Conservation (phyloP, 2,888 invertebrate genomes). For the Diachrysia chrysitis region DNA sequence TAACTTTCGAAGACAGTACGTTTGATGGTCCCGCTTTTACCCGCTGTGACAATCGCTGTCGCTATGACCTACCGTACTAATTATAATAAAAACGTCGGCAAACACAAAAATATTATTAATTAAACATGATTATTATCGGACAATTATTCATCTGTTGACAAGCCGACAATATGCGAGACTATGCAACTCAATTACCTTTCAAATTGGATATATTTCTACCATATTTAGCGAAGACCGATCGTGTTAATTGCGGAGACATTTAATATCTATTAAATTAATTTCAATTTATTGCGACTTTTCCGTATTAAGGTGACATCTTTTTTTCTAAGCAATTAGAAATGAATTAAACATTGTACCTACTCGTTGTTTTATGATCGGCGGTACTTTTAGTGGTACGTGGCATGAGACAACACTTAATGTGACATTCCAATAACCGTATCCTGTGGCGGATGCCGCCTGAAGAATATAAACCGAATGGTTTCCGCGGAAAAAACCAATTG, state of each 20-base stretch:
- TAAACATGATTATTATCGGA: constrained; percentile 32
- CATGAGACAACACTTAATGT: constrained; percentile 28
- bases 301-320: constrained; percentile 40
- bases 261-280: constrained; percentile 42
- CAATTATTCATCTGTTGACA: constrained; percentile 43
- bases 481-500: not conserved
- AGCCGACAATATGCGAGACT: constrained; percentile 35
- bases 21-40: not conserved
- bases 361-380: constrained; percentile 14
- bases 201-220: constrained; percentile 38
- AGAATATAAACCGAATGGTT: constrained; percentile 8
- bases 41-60: constrained; percentile 10
- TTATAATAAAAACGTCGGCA: constrained; percentile 52
- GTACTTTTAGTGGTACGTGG: constrained; percentile 33
- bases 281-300: constrained; percentile 41
- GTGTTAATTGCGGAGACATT: constrained; percentile 37
- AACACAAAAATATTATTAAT: constrained; percentile 43
- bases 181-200: constrained; percentile 42
- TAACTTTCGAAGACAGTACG: not conserved
- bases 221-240: constrained; percentile 33
- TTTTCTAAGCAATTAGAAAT: constrained; percentile 32
- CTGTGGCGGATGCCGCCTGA: constrained; percentile 16
- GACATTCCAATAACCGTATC: constrained; percentile 26
- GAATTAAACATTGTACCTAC: constrained; percentile 20
- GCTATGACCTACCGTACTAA: constrained; percentile 18